Base-by-base conservation (phyloP, 2,888 invertebrate genomes). In the Pyrochroa serraticornis region DNA sequence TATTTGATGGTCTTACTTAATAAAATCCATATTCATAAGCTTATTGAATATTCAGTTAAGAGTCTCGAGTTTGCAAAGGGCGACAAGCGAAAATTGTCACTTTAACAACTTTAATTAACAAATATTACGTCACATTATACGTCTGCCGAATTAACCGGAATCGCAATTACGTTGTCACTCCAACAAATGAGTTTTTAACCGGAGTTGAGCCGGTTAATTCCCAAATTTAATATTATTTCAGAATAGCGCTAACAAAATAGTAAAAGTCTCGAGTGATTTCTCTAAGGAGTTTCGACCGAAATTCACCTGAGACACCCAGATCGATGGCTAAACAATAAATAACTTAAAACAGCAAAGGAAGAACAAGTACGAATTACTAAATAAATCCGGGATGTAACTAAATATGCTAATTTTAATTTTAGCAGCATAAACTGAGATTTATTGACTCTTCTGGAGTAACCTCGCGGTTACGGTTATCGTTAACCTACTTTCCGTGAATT, bases 1-100 rank as follows among this genome's bases (percentile, higher is more conserved):
- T 38, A 32, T 38, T 22, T 22, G 22, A 34, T 34, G 33, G 30
- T 46, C 42, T 42, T 61, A 61, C 59, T 60, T 62, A 66, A 60
- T 58, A 54, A 58, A 60, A 65, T 67, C 55, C 62, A 67, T 67
- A 64, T 65, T 67, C 65, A 65, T 65, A 57, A 64, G 60, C 38
- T 51, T 60, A 61, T 61, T 62, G 58, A 65, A 67, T 63, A 67
- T 65, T 67, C 65, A 60, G 62, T 61, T 60, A 62, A 63, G 61
- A 63, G 60, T 58, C 58, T 62, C 58, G 57, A 55, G 63, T 62
- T 66, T 62, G 62, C 57, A 63, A 57, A 60, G 53, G 47, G 57
- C 56, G 43, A 45, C 22, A 52, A 53, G 57, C 7, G 47, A 49
- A 50, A 49, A 49, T 49, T 50, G 50, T 44, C 49, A 49, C 49